phyloP scores from a whole-genome alignment of 2,113 vertebrate species.

The Parus major region DNA sequence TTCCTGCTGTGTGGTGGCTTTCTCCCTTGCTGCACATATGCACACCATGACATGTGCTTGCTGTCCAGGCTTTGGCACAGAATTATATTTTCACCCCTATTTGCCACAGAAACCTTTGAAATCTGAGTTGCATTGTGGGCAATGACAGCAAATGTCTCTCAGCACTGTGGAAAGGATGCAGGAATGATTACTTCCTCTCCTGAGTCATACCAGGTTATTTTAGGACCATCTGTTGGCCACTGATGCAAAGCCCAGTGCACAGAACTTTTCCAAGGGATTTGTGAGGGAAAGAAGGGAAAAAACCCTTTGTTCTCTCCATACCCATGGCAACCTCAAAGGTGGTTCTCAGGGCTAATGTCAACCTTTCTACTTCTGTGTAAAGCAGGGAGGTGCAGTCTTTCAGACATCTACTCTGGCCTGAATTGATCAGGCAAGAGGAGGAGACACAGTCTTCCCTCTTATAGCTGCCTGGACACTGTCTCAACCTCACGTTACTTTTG shows the following conservation, averaged over 20 bases:
- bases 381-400: background rate
- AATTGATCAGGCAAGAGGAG: background rate
- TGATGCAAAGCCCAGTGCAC: background rate
- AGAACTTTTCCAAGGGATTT: background rate
- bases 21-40: background rate
- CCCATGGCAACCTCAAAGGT: background rate
- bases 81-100: background rate
- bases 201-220: slow-evolving; percentile 22
- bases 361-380: background rate
- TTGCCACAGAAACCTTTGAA: background rate
- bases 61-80: background rate
- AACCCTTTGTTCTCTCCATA: background rate
- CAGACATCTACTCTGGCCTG: background rate
- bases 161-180: background rate
- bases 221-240: background rate
- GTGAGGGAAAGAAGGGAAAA: background rate
- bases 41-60: background rate
- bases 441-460: background rate
- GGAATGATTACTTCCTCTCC: background rate
- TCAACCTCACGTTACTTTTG: background rate
- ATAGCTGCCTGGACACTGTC: background rate
- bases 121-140: background rate
- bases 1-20: background rate
- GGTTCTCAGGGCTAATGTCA: background rate
- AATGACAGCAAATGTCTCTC: background rate